phyloP scores from a whole-genome alignment of 2,113 vertebrate species.

The Motacilla alba region DNA sequence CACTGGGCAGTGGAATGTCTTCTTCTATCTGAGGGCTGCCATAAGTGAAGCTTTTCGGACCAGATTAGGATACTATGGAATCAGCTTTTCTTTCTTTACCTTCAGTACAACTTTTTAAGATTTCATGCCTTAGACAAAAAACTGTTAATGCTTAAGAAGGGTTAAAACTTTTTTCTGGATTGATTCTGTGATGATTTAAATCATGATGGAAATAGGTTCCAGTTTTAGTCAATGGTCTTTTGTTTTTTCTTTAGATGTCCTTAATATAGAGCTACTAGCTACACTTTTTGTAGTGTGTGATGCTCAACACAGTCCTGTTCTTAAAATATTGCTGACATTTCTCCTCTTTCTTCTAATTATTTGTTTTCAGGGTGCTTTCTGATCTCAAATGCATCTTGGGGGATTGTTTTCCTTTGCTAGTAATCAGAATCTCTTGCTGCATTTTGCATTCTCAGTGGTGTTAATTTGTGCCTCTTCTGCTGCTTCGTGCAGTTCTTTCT shows the following conservation, averaged over 20 bases:
- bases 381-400: background rate
- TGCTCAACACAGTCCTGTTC: background rate
- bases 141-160: background rate
- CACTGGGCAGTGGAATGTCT: background rate
- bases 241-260: background rate
- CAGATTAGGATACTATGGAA: background rate
- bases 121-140: background rate
- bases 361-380: background rate
- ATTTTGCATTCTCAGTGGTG: background rate
- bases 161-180: background rate
- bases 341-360: background rate
- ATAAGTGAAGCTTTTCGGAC: background rate
- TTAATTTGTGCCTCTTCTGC: background rate
- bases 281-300: background rate
- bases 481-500: background rate
- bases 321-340: background rate
- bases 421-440: background rate
- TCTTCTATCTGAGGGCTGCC: accelerated
- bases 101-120: background rate
- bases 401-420: background rate
- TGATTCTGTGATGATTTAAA: background rate
- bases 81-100: background rate
- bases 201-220: background rate
- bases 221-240: background rate
- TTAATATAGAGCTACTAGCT: background rate